Conservation (phyloP, 2,797 vertebrate species). For the Acanthis flammea region DNA sequence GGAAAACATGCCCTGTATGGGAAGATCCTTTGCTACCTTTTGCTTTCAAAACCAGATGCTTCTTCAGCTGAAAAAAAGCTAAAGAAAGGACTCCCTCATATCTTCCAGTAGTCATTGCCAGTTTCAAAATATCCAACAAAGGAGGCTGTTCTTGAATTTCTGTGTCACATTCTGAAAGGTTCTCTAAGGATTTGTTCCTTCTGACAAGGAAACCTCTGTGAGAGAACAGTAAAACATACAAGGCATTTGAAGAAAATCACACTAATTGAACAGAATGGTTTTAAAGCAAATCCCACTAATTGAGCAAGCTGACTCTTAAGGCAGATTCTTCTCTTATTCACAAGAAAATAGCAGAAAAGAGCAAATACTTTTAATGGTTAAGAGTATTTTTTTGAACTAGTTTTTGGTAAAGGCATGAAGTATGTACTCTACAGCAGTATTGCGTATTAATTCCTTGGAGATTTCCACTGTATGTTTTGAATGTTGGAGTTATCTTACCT, state of each 20-base stretch:
- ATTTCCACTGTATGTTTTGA: background rate
- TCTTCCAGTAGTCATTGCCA: background rate
- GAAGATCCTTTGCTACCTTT: background rate
- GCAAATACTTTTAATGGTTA: background rate
- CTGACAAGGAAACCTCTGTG: background rate
- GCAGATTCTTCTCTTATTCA: background rate
- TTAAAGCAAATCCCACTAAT: constrained; percentile 38
- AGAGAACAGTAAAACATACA: background rate
- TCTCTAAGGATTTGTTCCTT: background rate
- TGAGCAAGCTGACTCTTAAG: background rate
- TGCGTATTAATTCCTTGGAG: background rate
- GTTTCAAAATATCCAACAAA: background rate
- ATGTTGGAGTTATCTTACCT: background rate
- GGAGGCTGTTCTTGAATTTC: background rate
- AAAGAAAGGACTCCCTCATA: background rate
- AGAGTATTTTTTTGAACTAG: background rate
- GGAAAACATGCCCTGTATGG: background rate
- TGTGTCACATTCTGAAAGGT: background rate
- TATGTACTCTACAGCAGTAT: background rate
- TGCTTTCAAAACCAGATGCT: constrained; percentile 6
- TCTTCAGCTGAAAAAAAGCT: background rate
- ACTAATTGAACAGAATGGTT: constrained; percentile 22
- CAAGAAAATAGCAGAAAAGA: background rate
- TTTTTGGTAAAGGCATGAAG: background rate
- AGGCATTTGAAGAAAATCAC: constrained; percentile 28